Conservation (phyloP, 2,888 invertebrate species). For the Colostygia pectinataria region DNA sequence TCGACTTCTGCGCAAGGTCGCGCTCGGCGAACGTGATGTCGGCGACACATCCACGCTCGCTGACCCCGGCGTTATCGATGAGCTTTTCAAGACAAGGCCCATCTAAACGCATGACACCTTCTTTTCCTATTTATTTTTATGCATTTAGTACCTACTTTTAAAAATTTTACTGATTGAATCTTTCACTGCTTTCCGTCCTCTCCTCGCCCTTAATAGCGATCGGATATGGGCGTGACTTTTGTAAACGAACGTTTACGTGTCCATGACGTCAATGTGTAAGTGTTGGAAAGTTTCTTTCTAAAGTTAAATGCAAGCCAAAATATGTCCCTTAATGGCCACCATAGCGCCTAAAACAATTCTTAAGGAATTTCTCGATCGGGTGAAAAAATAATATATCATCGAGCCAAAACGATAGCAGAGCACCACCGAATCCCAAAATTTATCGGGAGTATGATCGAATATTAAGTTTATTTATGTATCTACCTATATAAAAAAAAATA, state of each 20-base stretch:
- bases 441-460: too few relatives aligned
- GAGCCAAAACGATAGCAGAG: too few relatives aligned
- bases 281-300: neutral
- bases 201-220: too few relatives aligned
- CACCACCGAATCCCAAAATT: too few relatives aligned
- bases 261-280: neutral
- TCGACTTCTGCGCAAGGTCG: slow-evolving; percentile 96
- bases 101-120: slow-evolving; percentile 18
- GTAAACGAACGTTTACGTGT: slow-evolving; percentile 1
- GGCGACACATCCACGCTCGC: slow-evolving; percentile 98
- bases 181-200: slow-evolving; percentile 22
- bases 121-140: slow-evolving; percentile 10
- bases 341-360: too few relatives aligned
- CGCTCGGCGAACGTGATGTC: slow-evolving; percentile 92
- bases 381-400: too few relatives aligned
- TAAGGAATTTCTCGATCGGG: too few relatives aligned
- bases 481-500: too few relatives aligned
- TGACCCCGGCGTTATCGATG: slow-evolving; percentile 93
- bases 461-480: too few relatives aligned
- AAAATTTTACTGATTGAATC: neutral
- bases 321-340: neutral
- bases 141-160: slow-evolving; percentile 17
- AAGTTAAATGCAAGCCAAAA: too few relatives aligned
- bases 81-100: slow-evolving; percentile 89
- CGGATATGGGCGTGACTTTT: slow-evolving; percentile 4